Evolutionary conservation across 2,113 vertebrate genomes (phyloP).

Genomic region (Sisor rabdophorus): DNA sequence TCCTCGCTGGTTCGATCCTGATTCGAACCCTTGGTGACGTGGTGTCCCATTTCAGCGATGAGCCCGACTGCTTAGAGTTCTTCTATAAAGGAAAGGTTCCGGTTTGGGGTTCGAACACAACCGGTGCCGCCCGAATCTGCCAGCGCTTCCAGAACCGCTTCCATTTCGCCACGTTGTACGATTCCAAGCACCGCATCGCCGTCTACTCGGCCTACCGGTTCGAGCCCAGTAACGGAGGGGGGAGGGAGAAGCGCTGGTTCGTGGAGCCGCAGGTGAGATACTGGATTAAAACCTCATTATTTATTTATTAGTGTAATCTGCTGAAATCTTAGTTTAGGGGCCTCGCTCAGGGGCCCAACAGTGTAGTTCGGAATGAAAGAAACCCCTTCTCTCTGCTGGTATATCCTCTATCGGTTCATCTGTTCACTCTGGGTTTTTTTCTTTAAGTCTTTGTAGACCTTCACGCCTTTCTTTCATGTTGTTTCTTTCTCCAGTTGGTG

Average conservation of each 20-base stretch:
- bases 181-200: constrained; percentile 64
- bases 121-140: constrained; percentile 55
- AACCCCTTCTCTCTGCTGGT: too few relatives aligned
- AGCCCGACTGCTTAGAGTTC: constrained; percentile 60
- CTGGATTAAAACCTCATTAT: not conserved
- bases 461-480: not conserved
- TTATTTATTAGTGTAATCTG: too few relatives aligned
- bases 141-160: constrained; percentile 59
- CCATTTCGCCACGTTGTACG: constrained; percentile 71
- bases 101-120: constrained; percentile 49
- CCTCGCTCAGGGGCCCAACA: too few relatives aligned
- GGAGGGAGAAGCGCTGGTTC: constrained; percentile 68
- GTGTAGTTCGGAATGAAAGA: too few relatives aligned
- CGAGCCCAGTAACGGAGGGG: constrained; percentile 64
- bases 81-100: constrained; percentile 66
- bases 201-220: constrained; percentile 69
- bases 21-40: constrained; percentile 30
- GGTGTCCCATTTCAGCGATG: constrained; percentile 53
- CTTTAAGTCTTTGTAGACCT: too few relatives aligned
- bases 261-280: constrained; percentile 67
- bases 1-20: constrained; percentile 11
- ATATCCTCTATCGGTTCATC: too few relatives aligned
- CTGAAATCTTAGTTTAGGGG: too few relatives aligned
- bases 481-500: constrained; percentile 56
- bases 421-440: too few relatives aligned